These are phyloP conservation scores for Lasioglossum vierecki DNA, from an alignment of 2,888 invertebrate species.

Conservation along the genomic window DNA sequence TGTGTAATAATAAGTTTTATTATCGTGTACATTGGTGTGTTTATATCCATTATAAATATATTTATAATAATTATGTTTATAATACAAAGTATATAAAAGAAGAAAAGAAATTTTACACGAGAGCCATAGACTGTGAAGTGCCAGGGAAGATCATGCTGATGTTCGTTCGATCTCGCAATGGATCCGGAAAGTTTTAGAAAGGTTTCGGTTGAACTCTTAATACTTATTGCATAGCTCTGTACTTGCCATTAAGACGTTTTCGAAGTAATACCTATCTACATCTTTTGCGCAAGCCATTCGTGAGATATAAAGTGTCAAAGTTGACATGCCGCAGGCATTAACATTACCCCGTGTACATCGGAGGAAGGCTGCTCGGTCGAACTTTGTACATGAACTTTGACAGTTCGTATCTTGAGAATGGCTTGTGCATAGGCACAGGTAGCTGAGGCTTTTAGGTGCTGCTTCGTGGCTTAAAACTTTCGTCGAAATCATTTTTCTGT, in stretches of 20 bases:
- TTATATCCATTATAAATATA: too few relatives aligned
- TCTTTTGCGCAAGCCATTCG: neutral
- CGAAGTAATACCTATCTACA: neutral
- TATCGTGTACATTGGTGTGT: neutral
- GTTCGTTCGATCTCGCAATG: neutral
- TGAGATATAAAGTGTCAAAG: slow-evolving; percentile 3
- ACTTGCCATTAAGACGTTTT: neutral
- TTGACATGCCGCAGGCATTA: slow-evolving; percentile 10
- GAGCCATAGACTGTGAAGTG: neutral
- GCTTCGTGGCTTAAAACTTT: neutral
- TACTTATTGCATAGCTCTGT: neutral
- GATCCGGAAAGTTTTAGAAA: neutral
- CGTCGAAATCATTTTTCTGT: neutral
- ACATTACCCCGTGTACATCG: neutral
- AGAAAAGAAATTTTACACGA: neutral
- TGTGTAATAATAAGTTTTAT: neutral
- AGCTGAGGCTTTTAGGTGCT: neutral
- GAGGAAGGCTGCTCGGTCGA: neutral
- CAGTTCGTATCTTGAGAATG: slow-evolving; percentile 4
- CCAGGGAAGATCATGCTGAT: neutral
- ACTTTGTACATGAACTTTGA: slow-evolving; percentile 11
- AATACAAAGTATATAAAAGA: neutral
- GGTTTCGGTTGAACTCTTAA: neutral
- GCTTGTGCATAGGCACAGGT: neutral
- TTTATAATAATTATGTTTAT: too few relatives aligned